Evolutionary conservation across 2,113 vertebrate species (phyloP).

Genomic region (Choloepus hoffmanni): DNA sequence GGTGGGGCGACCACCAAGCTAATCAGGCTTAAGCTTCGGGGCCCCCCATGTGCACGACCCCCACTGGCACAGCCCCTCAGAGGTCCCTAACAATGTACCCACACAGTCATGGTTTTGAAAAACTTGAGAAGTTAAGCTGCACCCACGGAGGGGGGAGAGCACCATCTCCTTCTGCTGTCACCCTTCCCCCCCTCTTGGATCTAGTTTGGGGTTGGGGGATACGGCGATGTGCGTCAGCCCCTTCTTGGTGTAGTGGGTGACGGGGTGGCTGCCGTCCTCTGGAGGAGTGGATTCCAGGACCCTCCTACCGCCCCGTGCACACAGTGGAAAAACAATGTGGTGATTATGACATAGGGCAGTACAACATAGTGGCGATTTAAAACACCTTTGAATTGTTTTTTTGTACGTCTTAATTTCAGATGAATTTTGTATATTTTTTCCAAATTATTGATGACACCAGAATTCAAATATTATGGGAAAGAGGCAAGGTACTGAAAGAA

Average conservation of each 20-base stretch:
- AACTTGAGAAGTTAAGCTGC: background rate
- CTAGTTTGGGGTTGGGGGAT: too few species aligned
- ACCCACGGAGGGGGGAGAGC: background rate
- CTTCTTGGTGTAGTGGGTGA: background rate
- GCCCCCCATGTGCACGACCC: too few species aligned
- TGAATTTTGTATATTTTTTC: background rate
- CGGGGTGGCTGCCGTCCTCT: too few species aligned
- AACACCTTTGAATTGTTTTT: background rate
- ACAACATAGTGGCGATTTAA: background rate
- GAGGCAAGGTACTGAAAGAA: background rate
- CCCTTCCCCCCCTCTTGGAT: background rate
- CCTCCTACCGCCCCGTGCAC: background rate
- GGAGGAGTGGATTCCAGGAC: too few species aligned
- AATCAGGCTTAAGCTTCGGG: background rate
- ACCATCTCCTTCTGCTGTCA: background rate
- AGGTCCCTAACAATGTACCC: background rate
- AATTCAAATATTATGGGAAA: background rate
- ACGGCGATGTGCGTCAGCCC: rapidly evolving
- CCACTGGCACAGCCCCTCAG: background rate
- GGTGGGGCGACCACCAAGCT: background rate
- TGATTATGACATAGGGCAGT: background rate
- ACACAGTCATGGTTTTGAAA: background rate
- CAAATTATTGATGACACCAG: background rate
- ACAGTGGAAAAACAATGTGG: background rate
- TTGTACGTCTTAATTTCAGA: background rate